Evolutionary conservation across 2,888 invertebrate genomes (phyloP), one percentile per base, ranked within the genome.

Genomic region (Dromius quadrimaculatus): DNA sequence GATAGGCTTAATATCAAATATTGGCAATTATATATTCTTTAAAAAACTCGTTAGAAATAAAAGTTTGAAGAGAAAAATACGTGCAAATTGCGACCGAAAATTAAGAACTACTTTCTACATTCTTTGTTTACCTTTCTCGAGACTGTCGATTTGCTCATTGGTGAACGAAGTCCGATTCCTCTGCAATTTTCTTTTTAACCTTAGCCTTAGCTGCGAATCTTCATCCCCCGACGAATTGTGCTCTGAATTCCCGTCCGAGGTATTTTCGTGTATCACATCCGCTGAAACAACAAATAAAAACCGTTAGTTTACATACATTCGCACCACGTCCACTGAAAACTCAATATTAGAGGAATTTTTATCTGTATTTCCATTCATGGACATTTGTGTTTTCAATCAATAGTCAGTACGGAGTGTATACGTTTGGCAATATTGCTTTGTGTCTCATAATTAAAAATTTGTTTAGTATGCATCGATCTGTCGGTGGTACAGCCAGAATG

Each of bases 81-180:
- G 47, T 13, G 13, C 13, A 34, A 57, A 62, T 65, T 61, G 57
- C n/a, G n/a, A n/a, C n/a, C n/a, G n/a, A n/a, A n/a, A n/a, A n/a
- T n/a, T n/a, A n/a, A n/a, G n/a, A n/a, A n/a, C n/a, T n/a, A n/a
- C n/a, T n/a, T n/a, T n/a, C n/a, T n/a, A n/a, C n/a, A n/a, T n/a
- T n/a, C n/a, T n/a, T n/a, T n/a, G n/a, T 82, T 81, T 83, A 97
- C 98, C 98, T 92, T 97, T 98, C 85, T 98, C 98, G 79, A 98
- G 88, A 81, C 95, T 96, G 84, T 99, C 98, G 80, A 99, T 97
- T 84, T 98, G 98, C 81, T 97, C 97, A 81, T 98, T 98, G 77
- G 97, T 97, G 85, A 99, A 98, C 71, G 97, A 97, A 65, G 98
- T 98, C 77, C 98, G 88, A 84, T 98, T 98, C 79, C 98, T 88